Evolutionary conservation across 1,140 invertebrate genomes (phyloP).

Genomic region (Argopecten irradians): DNA sequence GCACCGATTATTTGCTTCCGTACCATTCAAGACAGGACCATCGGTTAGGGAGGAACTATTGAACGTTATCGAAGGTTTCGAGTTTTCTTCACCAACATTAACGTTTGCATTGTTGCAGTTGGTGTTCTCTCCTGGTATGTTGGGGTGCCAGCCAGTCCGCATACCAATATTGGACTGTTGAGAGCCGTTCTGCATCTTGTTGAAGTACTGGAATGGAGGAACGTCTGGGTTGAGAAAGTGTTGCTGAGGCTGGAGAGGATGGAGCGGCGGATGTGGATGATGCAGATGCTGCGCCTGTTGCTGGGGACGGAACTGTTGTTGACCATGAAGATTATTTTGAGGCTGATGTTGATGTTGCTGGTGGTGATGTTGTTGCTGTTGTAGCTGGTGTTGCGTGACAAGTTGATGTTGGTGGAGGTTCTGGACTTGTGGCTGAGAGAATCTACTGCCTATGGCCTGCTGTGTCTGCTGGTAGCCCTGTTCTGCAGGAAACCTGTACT

Average conservation of each 20-base stretch:
- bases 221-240: background rate
- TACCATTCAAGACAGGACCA: background rate
- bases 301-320: background rate
- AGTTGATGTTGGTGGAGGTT: background rate
- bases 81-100: background rate
- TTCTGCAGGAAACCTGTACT: background rate
- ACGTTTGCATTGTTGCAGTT: background rate
- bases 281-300: background rate
- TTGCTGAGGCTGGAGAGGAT: background rate
- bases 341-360: background rate
- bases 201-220: slow-evolving; percentile 14
- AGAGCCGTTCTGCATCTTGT: background rate
- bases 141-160: background rate
- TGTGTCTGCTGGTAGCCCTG: background rate
- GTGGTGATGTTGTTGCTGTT: background rate
- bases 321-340: background rate
- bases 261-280: background rate
- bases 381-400: background rate
- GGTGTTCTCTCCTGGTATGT: slow-evolving; percentile 1
- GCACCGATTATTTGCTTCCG: background rate
- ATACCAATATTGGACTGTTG: background rate
- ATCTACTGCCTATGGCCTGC: background rate
- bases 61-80: background rate
- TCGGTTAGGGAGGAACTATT: background rate
- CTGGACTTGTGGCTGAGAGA: background rate